Evolutionary conservation across 2,797 vertebrate genomes (phyloP).

Genomic region (Ctenopoma kingsleyae): DNA sequence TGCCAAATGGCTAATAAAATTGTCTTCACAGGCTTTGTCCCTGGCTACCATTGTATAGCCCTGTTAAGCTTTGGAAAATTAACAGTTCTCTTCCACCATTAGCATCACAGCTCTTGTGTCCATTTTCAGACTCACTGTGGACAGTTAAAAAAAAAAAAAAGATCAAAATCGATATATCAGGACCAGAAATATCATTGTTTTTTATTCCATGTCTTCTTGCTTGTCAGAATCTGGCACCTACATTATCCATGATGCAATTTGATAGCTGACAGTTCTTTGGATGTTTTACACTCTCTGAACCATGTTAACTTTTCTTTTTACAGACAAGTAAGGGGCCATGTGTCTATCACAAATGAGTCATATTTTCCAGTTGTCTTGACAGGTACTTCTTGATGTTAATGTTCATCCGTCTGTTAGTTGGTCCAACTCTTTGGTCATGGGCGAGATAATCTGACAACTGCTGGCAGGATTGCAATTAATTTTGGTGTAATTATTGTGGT

Average conservation of each 20-base stretch:
- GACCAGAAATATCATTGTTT: no score
- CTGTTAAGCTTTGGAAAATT: background rate
- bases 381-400: background rate
- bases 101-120: no score
- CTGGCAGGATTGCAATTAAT: conserved; percentile 3
- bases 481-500: conserved; percentile 9
- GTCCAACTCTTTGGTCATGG: background rate
- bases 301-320: background rate
- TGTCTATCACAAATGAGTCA: background rate
- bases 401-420: background rate
- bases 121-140: no score
- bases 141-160: no score
- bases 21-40: conserved; percentile 1
- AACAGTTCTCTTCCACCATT: background rate
- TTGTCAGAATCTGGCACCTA: no score
- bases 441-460: conserved; percentile 1
- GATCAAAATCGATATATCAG: no score
- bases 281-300: background rate
- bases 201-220: no score
- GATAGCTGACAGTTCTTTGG: no score
- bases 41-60: background rate
- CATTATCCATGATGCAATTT: no score
- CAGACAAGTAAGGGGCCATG: background rate
- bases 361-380: background rate
- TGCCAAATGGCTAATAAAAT: conserved; percentile 48